Base-by-base conservation (phyloP, 30 jellyfish, hydroid and myxozoan genomes). In the Hydractinia symbiolongicarpus region DNA sequence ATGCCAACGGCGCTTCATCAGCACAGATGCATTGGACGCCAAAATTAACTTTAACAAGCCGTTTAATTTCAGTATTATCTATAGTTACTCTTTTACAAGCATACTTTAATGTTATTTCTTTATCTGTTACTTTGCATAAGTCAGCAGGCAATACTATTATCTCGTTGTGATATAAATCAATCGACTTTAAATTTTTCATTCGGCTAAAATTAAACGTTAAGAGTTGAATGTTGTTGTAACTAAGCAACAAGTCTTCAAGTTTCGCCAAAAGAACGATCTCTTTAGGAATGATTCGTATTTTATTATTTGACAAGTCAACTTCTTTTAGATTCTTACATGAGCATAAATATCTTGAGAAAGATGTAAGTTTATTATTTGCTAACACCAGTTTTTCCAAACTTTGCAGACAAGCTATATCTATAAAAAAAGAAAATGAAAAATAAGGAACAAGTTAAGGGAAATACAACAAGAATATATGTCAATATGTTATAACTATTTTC, bases 171-270 rank as follows among this genome's bases (percentile, higher is more conserved):
- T 64, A 64, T n/a, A 64, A 13, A 64, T 64, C 74, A 8, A 64
- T 6, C 9, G 17, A n/a, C 19, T 44, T n/a, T 51, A 64, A 13
- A 64, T 6, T 44, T 64, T 64, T 64, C 16, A 64, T 7, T 44
- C 74, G 74, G 40, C 74, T 64, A 6, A 64, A 51, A n/a, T 64
- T 44, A 64, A 64, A 64, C 9, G 74, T 44, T 6, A 64, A n/a
- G 40, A 64, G 74, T 13, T 64, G 19, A 8, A 64, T 7, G 19
- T 64, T 7, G 40, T 64, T 64, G 74, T 64, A 44, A 13, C 74
- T 64, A 51, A 64, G 19, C 9, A 9, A 64, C 40, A 64, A 13
- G 9, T 64, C 74, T 13, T 44, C 40, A 51, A 64, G 74, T 7
- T 64, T 64, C 16, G 19, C 1, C 8, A 64, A 13, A 6, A 64